These are phyloP conservation scores for Euzetes globulus DNA, from an alignment of 2,888 invertebrate species.

Conservation along the genomic window DNA sequence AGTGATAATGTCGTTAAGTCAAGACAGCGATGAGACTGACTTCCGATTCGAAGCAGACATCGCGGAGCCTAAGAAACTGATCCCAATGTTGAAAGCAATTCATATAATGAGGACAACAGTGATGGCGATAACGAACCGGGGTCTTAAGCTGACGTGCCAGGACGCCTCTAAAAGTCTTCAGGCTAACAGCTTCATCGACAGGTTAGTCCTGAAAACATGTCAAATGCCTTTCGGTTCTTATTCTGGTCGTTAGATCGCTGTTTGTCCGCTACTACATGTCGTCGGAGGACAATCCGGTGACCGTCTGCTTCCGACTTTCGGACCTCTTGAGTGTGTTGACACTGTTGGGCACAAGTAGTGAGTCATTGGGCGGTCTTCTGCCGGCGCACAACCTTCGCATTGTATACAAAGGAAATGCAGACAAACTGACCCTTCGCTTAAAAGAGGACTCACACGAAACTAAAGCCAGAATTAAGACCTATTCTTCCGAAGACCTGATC, in stretches of 20 bases:
- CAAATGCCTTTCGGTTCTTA: too few relatives aligned
- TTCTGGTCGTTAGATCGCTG: background rate
- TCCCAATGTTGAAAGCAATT: conserved; percentile 27
- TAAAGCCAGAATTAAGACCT: too few relatives aligned
- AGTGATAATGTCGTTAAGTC: too few relatives aligned
- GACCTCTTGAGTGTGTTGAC: conserved; percentile 26
- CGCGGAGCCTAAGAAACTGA: background rate
- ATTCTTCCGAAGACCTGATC: too few relatives aligned
- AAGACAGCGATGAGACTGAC: too few relatives aligned
- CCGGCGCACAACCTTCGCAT: background rate
- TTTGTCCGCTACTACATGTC: conserved; percentile 18
- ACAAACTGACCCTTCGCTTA: too few relatives aligned
- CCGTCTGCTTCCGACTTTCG: conserved; percentile 10
- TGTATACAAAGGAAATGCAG: background rate
- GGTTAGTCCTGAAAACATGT: too few relatives aligned
- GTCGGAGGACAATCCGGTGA: background rate
- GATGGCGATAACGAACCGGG: conserved; percentile 7
- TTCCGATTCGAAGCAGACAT: conserved; percentile 7
- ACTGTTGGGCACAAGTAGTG: background rate
- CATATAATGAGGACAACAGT: background rate
- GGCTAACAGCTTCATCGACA: conserved; percentile 29
- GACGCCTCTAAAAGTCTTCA: background rate
- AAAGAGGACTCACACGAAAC: too few relatives aligned
- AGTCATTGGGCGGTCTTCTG: background rate
- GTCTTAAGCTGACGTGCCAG: conserved; percentile 31